Conservation (phyloP, 1,140 invertebrate species). For the Tetraneura akinire region DNA sequence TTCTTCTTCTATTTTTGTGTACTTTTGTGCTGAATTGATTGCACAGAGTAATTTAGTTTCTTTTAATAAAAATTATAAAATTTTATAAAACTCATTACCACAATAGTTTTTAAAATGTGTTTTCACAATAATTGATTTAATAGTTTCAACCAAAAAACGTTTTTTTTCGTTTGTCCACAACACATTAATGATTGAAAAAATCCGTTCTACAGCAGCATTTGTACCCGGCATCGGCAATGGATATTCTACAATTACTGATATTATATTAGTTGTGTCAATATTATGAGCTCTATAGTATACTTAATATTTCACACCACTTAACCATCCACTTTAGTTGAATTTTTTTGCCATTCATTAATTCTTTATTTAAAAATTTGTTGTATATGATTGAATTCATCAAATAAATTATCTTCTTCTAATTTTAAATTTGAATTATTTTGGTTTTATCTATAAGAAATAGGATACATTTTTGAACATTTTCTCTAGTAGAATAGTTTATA, state of each 20-base stretch:
- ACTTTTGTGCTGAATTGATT: constrained; percentile 28
- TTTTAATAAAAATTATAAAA: not conserved
- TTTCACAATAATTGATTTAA: constrained; percentile 29
- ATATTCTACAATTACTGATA: constrained; percentile 11
- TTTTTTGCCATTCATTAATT: constrained; percentile 25
- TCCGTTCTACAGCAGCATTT: not conserved
- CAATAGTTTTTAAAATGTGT: constrained; percentile 8
- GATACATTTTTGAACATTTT: constrained; percentile 1
- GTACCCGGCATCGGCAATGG: not conserved
- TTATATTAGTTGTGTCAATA: constrained; percentile 23
- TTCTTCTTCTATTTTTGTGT: constrained; percentile 7
- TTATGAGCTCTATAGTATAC: constrained; percentile 7
- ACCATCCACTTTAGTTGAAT: not conserved
- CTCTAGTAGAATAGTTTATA: constrained; percentile 1
- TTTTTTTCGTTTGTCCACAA: constrained; percentile 27
- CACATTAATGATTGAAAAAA: constrained; percentile 15
- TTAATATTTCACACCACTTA: constrained; percentile 28
- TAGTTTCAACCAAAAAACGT: constrained; percentile 16
- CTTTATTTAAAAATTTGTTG: constrained; percentile 10
- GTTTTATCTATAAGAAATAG: not conserved
- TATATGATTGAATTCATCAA: constrained; percentile 22
- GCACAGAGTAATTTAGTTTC: not conserved
- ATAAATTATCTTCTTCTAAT: constrained; percentile 22
- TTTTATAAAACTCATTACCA: constrained; percentile 19
- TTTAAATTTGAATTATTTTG: constrained; percentile 24